Evolutionary conservation across 2,888 invertebrate genomes (phyloP).

Genomic region (Andrena haemorrhoa): DNA sequence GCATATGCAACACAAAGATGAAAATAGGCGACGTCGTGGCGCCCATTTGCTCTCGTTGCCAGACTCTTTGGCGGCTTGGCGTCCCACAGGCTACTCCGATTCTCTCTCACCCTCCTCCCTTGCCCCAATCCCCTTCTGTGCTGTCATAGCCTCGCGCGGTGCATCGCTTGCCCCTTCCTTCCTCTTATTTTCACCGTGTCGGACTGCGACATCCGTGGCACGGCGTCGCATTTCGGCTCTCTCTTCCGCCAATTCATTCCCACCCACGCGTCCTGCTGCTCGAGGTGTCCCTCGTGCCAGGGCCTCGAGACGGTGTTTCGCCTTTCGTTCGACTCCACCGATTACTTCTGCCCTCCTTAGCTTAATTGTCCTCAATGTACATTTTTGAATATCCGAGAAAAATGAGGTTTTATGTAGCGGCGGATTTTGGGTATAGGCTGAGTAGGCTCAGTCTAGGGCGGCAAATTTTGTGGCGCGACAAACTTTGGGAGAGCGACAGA

Average conservation of each 20-base stretch:
- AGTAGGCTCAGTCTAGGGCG: no score
- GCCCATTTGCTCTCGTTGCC: slow-evolving; percentile 81
- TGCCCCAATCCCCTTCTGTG: not conserved
- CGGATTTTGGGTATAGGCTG: no score
- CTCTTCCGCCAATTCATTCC: not conserved
- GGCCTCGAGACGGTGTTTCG: no score
- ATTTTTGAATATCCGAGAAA: no score
- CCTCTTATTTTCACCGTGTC: slow-evolving; percentile 33
- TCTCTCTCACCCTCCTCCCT: slow-evolving; percentile 20
- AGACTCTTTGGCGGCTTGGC: slow-evolving; percentile 83
- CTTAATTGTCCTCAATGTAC: no score
- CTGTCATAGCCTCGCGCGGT: not conserved
- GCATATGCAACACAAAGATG: slow-evolving; percentile 13
- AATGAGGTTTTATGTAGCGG: no score
- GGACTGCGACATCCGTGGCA: slow-evolving; percentile 38
- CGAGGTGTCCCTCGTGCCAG: not conserved
- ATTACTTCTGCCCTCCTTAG: no score
- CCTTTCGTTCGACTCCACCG: no score
- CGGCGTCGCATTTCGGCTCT: slow-evolving; percentile 40
- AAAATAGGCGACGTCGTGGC: slow-evolving; percentile 71
- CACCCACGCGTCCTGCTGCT: slow-evolving; percentile 4
- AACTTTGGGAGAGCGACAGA: no score
- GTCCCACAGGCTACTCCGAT: slow-evolving; percentile 79
- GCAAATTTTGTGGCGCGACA: no score
- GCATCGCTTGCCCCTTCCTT: not conserved